These are phyloP conservation scores for Psettodes erumei DNA, from an alignment of 2,113 vertebrate species.

Conservation along the genomic window DNA sequence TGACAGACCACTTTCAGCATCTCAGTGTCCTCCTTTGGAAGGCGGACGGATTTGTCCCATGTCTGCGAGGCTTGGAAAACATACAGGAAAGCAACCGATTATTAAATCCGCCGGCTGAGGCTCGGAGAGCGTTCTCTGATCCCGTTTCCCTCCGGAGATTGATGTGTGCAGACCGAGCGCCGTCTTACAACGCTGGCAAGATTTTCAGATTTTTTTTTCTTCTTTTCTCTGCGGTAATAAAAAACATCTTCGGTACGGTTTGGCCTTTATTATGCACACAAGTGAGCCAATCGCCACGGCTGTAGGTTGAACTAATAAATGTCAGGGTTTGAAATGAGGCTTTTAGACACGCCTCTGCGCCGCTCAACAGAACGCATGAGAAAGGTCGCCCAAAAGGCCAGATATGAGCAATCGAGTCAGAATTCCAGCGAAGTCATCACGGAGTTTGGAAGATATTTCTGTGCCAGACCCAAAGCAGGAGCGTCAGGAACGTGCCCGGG, in stretches of 20 bases:
- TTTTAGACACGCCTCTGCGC: conserved; percentile 27
- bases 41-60: conserved; percentile 18
- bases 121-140: conserved; percentile 42
- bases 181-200: conserved; percentile 28
- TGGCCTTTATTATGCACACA: conserved; percentile 60
- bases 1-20: conserved; percentile 54
- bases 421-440: conserved; percentile 36
- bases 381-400: conserved; percentile 61
- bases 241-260: conserved; percentile 40
- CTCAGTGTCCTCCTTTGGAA: conserved; percentile 47
- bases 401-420: conserved; percentile 14
- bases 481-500: background rate
- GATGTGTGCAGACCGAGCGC: conserved; percentile 44
- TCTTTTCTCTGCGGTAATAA: conserved; percentile 28
- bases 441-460: conserved; percentile 23
- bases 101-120: conserved; percentile 49
- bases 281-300: conserved; percentile 40
- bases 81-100: conserved; percentile 47
- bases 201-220: conserved; percentile 31
- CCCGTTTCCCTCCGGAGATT: conserved; percentile 40
- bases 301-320: conserved; percentile 63
- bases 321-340: conserved; percentile 56
- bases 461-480: background rate
- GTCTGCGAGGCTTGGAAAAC: conserved; percentile 42
- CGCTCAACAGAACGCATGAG: conserved; percentile 15